phyloP scores from a whole-genome alignment of 2,113 vertebrate genomes.

The Strix aluco region DNA sequence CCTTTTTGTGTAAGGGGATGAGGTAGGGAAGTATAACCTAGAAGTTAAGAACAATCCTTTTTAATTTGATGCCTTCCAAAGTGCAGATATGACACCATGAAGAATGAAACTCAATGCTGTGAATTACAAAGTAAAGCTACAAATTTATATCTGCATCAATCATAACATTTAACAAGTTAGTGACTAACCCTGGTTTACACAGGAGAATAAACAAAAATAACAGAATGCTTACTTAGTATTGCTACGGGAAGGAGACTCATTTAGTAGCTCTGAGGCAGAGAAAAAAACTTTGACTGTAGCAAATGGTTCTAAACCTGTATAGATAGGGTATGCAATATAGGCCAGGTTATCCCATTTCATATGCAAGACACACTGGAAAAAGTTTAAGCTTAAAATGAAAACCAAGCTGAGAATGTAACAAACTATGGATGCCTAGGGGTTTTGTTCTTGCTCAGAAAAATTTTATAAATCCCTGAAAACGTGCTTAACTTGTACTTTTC shows the following conservation, averaged over 20 bases:
- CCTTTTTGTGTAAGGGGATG: slow-evolving; percentile 38
- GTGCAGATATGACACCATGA: neutral
- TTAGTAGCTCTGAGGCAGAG: neutral
- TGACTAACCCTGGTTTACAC: neutral
- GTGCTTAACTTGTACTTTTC: neutral
- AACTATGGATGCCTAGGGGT: neutral
- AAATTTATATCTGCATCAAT: neutral
- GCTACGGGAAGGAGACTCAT: neutral
- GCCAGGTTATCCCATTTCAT: neutral
- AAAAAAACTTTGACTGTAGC: neutral
- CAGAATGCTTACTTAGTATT: neutral
- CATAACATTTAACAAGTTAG: neutral
- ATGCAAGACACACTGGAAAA: neutral
- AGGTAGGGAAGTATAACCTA: slow-evolving; percentile 18
- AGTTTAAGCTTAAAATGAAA: neutral
- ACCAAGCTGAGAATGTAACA: neutral
- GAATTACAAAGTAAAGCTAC: neutral
- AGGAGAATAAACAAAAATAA: neutral
- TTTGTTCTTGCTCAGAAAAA: neutral
- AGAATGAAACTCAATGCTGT: neutral
- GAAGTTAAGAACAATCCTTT: slow-evolving; percentile 18
- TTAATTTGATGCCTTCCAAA: neutral
- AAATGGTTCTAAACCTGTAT: neutral
- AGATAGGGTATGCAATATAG: accelerated
- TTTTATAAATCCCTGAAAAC: neutral